phyloP scores from a whole-genome alignment of 2,113 vertebrate genomes.

The Nestor notabilis region DNA sequence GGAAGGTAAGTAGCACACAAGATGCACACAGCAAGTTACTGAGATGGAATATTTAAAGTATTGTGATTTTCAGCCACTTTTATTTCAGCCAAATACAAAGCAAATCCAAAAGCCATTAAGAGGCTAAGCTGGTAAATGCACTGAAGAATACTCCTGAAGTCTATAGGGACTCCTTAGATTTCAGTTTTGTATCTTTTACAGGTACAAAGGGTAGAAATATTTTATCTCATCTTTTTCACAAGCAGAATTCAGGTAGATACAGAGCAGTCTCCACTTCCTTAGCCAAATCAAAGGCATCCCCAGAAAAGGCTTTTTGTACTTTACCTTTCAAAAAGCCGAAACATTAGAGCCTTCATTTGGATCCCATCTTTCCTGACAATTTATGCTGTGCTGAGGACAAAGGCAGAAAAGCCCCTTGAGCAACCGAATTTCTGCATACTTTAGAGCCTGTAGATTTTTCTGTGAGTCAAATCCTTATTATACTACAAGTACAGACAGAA shows the following conservation, averaged over 20 bases:
- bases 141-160: not conserved
- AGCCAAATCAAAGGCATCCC: constrained; percentile 27
- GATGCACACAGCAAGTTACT: not conserved
- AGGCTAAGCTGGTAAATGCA: not conserved
- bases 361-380: not conserved
- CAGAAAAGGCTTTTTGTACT: constrained; percentile 25
- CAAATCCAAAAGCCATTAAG: not conserved
- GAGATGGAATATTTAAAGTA: not conserved
- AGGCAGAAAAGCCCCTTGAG: constrained; percentile 4
- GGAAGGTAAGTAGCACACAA: not conserved
- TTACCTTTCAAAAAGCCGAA: constrained; percentile 13
- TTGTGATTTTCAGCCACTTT: not conserved
- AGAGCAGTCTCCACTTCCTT: constrained; percentile 21
- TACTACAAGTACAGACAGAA: not conserved
- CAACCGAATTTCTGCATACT: not conserved
- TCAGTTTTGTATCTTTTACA: constrained; percentile 3
- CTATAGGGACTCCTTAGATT: not conserved
- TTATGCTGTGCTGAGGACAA: constrained; percentile 21
- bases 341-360: not conserved
- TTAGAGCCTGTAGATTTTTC: not conserved
- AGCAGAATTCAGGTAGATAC: constrained; percentile 4
- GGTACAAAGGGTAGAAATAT: constrained; percentile 4
- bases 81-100: constrained; percentile 10
- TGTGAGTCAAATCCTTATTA: not conserved
- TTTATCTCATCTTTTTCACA: constrained; percentile 32